Evolutionary conservation across 2,797 vertebrate species (phyloP), one percentile per base, ranked within the genome.

Genomic region (Lates japonicus): DNA sequence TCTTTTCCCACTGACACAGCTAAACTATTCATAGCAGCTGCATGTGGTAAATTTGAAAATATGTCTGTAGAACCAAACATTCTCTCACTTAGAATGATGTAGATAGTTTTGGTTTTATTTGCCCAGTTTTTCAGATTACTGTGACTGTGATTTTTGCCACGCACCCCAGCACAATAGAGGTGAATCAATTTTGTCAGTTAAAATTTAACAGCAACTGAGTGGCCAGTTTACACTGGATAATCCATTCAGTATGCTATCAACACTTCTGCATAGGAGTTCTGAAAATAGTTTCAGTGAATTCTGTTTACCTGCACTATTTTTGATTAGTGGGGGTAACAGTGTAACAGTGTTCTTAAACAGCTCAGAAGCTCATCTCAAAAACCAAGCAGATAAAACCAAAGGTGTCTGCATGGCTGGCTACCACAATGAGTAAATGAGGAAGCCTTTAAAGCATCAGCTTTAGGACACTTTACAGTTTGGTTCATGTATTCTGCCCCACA

Each of bases 401-500:
- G 35, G 2, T 25, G 54, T 59, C 12, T 35, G 20, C 63, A 14
- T 22, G 31, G 7, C 31, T 69, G 17, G 4, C 68, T 48, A 54
- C 19, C n/a, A 37, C 41, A 25, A 37, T 3, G 14, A 7, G 5
- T 51, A 35, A 70, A 11, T 13, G 7, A 58, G 20, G 33, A 59
- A 52, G 41, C 37, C 42, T 58, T 25, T 35, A 37, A 63, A 67
- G 16, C 44, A 25, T 39, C 44, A 42, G 68, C 60, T 37, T 67
- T 20, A 59, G 46, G 46, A 69, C 48, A 25, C 51, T 46, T 65
- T 70, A 42, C 55, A 65, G 39, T 46, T 54, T 73, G 39, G 46
- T 37, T 82, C 65, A 63, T 41, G 62, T 51, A 29, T 71, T 70
- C 39, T 22, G 33, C 63, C 58, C 66, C 39, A 48, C 62, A 62